Evolutionary conservation across 2,888 invertebrate genomes (phyloP).

Genomic region (Melolontha melolontha): DNA sequence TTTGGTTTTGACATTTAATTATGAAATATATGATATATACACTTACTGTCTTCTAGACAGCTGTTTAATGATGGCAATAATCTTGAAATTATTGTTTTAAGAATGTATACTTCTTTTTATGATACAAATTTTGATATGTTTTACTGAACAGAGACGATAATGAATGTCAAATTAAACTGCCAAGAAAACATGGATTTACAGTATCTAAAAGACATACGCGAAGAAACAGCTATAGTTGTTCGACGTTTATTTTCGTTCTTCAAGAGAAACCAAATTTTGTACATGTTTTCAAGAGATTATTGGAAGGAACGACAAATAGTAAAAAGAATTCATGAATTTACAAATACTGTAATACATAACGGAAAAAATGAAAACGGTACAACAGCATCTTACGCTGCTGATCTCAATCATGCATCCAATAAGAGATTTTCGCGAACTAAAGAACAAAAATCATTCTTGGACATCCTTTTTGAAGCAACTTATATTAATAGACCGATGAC

Average conservation of each 20-base stretch:
- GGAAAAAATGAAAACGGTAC: slow-evolving; percentile 53
- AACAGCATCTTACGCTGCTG: neutral
- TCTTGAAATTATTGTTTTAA: too few species aligned
- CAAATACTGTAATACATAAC: slow-evolving; percentile 69
- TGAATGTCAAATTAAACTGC: slow-evolving; percentile 82
- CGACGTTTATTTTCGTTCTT: slow-evolving; percentile 61
- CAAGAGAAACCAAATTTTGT: slow-evolving; percentile 2
- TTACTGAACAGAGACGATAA: slow-evolving; percentile 70
- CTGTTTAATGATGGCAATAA: too few species aligned
- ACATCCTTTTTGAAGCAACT: slow-evolving; percentile 68
- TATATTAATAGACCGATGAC: slow-evolving; percentile 63
- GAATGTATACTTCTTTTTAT: too few species aligned
- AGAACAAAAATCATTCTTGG: slow-evolving; percentile 76
- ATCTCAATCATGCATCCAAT: neutral
- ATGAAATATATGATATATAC: too few species aligned
- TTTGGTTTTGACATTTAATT: too few species aligned
- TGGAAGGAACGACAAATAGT: slow-evolving; percentile 67
- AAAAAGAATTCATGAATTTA: slow-evolving; percentile 67
- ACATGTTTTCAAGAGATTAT: slow-evolving; percentile 68
- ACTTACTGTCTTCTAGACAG: too few species aligned
- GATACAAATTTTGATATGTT: too few species aligned
- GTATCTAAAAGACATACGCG: slow-evolving; percentile 79
- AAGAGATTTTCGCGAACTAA: slow-evolving; percentile 55
- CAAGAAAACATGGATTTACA: slow-evolving; percentile 76
- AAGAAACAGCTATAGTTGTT: slow-evolving; percentile 57